Conservation (phyloP, 2,113 vertebrate genomes). For the Trichechus manatus region DNA sequence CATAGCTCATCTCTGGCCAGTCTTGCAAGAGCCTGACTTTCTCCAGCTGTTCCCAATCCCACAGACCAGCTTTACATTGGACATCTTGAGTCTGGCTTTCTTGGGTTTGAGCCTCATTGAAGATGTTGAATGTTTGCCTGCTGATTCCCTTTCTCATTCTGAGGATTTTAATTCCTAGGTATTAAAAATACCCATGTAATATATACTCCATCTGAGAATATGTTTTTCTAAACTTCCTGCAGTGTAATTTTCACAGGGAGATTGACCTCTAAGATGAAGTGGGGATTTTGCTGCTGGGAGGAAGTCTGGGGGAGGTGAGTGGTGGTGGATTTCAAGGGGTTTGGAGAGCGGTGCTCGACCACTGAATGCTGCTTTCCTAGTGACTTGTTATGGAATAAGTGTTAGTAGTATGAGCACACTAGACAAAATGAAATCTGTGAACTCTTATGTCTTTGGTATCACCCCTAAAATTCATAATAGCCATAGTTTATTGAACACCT, state of each 20-base stretch:
- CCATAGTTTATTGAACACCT: neutral
- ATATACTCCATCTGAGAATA: constrained; percentile 45
- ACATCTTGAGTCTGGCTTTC: neutral
- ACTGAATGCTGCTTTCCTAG: neutral
- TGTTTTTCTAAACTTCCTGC: constrained; percentile 9
- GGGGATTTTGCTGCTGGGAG: neutral
- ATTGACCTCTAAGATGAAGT: neutral
- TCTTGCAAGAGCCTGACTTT: constrained; percentile 68
- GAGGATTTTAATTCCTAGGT: constrained; percentile 58
- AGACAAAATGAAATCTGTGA: neutral
- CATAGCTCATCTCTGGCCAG: constrained; percentile 64
- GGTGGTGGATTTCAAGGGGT: neutral
- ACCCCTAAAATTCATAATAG: neutral
- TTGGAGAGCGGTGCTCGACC: neutral
- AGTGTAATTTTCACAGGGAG: neutral
- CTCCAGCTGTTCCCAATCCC: constrained; percentile 74
- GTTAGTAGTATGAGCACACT: neutral
- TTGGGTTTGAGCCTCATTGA: neutral
- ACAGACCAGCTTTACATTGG: constrained; percentile 30
- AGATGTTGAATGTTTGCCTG: constrained; percentile 54
- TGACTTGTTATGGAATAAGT: neutral
- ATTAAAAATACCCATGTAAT: constrained; percentile 62
- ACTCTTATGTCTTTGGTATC: neutral
- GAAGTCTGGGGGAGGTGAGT: neutral
- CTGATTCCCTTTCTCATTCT: constrained; percentile 66